phyloP scores from a whole-genome alignment of 2,113 vertebrate species.

The Balaeniceps rex region DNA sequence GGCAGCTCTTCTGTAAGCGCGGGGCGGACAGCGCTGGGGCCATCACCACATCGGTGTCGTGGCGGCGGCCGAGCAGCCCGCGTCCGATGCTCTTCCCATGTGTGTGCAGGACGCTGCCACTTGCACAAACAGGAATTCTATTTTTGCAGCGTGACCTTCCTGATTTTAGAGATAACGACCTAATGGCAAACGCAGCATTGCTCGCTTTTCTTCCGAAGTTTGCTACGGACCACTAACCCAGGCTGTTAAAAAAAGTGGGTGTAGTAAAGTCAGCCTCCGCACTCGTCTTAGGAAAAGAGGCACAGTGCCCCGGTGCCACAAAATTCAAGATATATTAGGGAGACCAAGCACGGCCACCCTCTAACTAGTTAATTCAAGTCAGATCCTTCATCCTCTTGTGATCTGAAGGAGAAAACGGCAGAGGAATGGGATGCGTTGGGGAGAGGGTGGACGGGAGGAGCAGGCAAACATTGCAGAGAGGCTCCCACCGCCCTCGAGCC shows the following conservation, averaged over 20 bases:
- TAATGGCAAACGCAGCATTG: neutral
- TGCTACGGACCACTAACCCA: neutral
- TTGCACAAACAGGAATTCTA: neutral
- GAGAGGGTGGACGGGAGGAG: fast-evolving
- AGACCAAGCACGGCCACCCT: neutral
- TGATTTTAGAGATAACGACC: neutral
- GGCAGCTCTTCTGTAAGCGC: neutral
- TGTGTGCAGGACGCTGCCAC: neutral
- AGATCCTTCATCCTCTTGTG: neutral
- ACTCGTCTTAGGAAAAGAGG: neutral
- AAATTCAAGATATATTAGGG: fast-evolving
- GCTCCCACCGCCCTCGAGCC: neutral
- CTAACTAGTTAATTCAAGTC: neutral
- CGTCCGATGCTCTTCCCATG: neutral
- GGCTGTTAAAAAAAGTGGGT: neutral
- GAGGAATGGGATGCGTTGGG: neutral
- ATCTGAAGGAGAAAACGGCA: neutral
- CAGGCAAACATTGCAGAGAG: neutral
- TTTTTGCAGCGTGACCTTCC: neutral
- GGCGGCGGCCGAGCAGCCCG: neutral
- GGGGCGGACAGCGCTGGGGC: neutral
- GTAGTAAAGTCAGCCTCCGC: neutral
- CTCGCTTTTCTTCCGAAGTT: neutral
- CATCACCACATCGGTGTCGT: neutral
- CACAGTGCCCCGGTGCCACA: too few relatives aligned